A percentile compares a stretch with the other conserved stretches of the same genome.
Evolutionary conservation across 2,888 invertebrate genomes (phyloP).

Genomic region (Scrobipalpa atriplicella): DNA sequence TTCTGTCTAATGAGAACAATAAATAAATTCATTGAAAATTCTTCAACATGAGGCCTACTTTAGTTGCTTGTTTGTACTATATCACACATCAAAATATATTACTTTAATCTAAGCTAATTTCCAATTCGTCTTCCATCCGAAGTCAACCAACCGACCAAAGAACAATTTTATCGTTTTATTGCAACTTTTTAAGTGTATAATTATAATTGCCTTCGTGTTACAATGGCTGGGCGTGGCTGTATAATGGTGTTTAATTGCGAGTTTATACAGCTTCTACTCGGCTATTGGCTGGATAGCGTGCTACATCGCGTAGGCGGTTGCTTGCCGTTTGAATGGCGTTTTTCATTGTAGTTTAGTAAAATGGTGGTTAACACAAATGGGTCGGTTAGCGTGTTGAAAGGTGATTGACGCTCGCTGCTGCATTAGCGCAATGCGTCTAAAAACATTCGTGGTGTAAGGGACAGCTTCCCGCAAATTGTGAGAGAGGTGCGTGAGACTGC

Average conservation of each 20-base stretch:
- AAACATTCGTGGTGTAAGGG: neutral
- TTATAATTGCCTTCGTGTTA: conserved; percentile 36
- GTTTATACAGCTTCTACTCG: neutral
- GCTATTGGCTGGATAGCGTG: conserved; percentile 36
- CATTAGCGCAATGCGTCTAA: neutral
- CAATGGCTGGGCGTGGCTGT: conserved; percentile 38
- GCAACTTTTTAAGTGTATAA: conserved; percentile 31
- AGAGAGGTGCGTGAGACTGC: too few species aligned
- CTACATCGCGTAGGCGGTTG: conserved; percentile 13
- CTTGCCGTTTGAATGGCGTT: neutral
- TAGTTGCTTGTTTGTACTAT: too few species aligned
- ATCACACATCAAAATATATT: neutral
- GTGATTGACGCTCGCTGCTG: neutral
- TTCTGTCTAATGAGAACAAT: too few species aligned
- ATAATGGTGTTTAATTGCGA: conserved; percentile 34
- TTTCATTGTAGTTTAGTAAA: neutral
- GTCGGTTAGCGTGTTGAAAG: conserved; percentile 9
- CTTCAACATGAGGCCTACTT: too few species aligned
- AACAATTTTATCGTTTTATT: conserved; percentile 17
- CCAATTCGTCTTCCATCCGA: conserved; percentile 7
- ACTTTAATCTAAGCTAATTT: neutral
- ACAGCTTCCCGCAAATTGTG: too few species aligned
- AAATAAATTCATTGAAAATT: too few species aligned
- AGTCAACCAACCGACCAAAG: conserved; percentile 17
- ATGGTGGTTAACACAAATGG: neutral